phyloP scores from a whole-genome alignment of 2,113 vertebrate genomes.

The Rostratula benghalensis region DNA sequence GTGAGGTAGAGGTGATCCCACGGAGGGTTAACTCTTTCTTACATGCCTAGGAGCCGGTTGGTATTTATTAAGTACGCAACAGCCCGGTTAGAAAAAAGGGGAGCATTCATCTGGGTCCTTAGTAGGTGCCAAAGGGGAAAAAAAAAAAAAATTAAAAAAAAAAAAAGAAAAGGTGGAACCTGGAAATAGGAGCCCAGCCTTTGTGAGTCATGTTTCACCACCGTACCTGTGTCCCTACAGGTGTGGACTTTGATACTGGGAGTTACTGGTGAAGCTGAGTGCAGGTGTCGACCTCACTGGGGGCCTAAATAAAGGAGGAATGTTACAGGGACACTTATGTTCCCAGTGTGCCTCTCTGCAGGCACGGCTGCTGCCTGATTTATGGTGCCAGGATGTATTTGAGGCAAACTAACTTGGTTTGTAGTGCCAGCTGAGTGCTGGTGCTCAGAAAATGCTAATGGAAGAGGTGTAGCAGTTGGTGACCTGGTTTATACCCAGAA shows the following conservation, averaged over 20 bases:
- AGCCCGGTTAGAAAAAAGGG: background rate
- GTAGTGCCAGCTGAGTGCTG: background rate
- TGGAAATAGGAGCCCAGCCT: background rate
- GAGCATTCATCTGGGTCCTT: background rate
- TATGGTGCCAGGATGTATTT: background rate
- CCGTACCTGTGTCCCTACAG: background rate
- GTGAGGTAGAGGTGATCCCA: background rate
- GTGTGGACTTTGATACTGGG: slow-evolving; percentile 24
- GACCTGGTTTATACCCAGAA: background rate
- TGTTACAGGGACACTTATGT: background rate
- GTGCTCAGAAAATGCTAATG: background rate
- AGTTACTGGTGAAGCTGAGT: background rate
- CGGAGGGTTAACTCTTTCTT: background rate
- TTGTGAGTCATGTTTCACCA: background rate
- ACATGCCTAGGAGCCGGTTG: background rate
- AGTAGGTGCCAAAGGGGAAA: background rate
- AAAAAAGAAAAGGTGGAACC: background rate
- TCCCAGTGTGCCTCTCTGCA: background rate
- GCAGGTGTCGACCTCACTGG: background rate
- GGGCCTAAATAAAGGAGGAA: background rate
- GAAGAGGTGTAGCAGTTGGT: background rate
- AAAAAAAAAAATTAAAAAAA: background rate
- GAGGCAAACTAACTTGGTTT: background rate
- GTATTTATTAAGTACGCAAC: background rate
- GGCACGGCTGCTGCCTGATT: background rate